phyloP scores from a whole-genome alignment of 53 echinoderm and acorn worm species.

The Paracentrotus lividus region DNA sequence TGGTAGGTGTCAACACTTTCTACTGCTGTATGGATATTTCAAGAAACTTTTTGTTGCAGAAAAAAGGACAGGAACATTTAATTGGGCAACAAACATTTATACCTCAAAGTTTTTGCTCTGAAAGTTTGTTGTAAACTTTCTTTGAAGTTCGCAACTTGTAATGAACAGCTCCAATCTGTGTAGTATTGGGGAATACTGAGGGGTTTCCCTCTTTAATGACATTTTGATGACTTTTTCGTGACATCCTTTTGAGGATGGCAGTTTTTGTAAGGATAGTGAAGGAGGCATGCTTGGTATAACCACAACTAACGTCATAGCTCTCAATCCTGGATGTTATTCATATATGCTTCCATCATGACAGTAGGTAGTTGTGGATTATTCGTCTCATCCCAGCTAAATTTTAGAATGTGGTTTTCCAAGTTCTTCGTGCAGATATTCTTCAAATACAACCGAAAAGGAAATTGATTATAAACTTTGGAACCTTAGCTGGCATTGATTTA shows the following conservation, averaged over 20 bases:
- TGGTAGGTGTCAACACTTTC: not conserved
- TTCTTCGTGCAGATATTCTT: not conserved
- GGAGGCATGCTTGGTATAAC: not conserved
- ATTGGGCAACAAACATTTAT: not conserved
- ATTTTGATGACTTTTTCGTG: not conserved
- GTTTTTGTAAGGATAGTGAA: not conserved
- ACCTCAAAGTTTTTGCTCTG: not conserved
- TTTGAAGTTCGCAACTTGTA: not conserved
- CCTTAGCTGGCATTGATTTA: not conserved
- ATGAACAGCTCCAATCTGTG: not conserved
- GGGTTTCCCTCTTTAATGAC: not conserved
- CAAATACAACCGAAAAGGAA: not conserved
- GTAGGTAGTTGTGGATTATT: not conserved
- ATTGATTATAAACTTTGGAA: not conserved
- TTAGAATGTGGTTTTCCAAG: not conserved
- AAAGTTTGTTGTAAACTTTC: not conserved
- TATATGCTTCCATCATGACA: not conserved
- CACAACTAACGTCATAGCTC: conserved; percentile 25
- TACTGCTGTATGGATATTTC: not conserved
- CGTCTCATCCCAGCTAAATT: not conserved
- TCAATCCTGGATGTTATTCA: not conserved
- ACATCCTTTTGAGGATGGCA: not conserved
- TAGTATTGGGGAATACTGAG: not conserved
- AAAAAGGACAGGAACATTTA: not conserved
- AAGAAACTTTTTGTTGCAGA: not conserved